A percentile compares a stretch with the other conserved stretches of the same genome.
Evolutionary conservation across 2,888 invertebrate genomes (phyloP).

Genomic region (Bembecia ichneumoniformis): DNA sequence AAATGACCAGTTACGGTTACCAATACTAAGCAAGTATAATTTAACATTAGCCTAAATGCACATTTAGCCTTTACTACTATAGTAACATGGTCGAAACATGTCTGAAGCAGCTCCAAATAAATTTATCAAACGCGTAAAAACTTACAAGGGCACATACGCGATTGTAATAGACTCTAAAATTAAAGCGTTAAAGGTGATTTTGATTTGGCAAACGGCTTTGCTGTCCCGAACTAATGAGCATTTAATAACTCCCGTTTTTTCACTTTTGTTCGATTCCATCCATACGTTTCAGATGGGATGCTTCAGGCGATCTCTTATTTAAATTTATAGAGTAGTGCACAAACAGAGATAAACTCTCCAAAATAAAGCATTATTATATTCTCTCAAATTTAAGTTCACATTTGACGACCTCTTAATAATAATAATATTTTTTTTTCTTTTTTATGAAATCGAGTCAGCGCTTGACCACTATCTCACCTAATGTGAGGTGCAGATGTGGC

Average conservation of each 20-base stretch:
- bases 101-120: conserved; percentile 10
- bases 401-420: too few species aligned
- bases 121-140: conserved; percentile 18
- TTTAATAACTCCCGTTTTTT: conserved; percentile 56
- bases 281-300: conserved; percentile 39
- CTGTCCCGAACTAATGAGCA: conserved; percentile 51
- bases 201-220: conserved; percentile 11
- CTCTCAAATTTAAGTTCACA: too few species aligned
- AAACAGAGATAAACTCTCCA: too few species aligned
- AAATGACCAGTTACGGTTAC: conserved; percentile 27
- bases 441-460: too few species aligned
- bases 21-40: background rate
- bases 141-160: conserved; percentile 8
- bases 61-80: background rate
- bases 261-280: conserved; percentile 34
- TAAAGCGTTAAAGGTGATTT: conserved; percentile 9
- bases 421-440: too few species aligned
- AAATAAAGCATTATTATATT: too few species aligned
- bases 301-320: conserved; percentile 50
- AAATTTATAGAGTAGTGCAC: conserved; percentile 23
- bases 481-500: too few species aligned
- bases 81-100: conserved; percentile 10
- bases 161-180: conserved; percentile 4
- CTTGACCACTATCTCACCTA: too few species aligned
- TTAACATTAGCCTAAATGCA: background rate